phyloP scores from a whole-genome alignment of 2,113 vertebrate genomes.

The Myrmecophaga tridactyla region DNA sequence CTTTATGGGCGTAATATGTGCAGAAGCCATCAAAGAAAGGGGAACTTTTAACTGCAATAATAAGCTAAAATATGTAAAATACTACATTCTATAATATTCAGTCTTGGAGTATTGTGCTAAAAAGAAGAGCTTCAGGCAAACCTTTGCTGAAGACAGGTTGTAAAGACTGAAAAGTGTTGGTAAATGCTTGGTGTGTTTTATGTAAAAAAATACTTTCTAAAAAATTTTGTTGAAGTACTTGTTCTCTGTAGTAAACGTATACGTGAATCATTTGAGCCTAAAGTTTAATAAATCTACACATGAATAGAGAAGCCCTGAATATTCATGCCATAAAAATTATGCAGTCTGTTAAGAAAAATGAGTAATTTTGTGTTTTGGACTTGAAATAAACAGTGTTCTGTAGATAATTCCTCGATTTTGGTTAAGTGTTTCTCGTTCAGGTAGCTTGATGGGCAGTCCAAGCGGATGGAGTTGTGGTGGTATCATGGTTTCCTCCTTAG shows the following conservation, averaged over 20 bases:
- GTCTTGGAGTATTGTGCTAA: conserved; percentile 20
- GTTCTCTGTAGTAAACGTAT: conserved; percentile 51
- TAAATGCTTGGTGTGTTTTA: conserved; percentile 60
- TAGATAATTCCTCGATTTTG: conserved; percentile 51
- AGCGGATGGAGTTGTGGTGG: neutral
- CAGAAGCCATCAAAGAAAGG: neutral
- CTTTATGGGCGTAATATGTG: neutral
- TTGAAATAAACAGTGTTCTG: conserved; percentile 74
- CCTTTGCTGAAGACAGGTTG: conserved; percentile 77
- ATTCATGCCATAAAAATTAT: conserved; percentile 65
- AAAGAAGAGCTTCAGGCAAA: conserved; percentile 72
- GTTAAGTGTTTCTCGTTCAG: conserved; percentile 46
- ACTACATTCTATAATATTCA: neutral
- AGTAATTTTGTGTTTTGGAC: conserved; percentile 66
- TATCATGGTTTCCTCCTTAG: neutral
- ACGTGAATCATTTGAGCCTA: conserved; percentile 52
- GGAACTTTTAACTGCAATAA: neutral
- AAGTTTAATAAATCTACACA: conserved; percentile 50
- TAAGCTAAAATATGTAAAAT: conserved; percentile 65
- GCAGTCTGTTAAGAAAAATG: conserved; percentile 67
- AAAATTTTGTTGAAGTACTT: conserved; percentile 45
- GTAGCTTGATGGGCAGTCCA: neutral
- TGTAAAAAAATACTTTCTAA: conserved; percentile 68
- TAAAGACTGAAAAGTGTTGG: conserved; percentile 10
- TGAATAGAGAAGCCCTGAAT: conserved; percentile 62